Percentiles rank a stretch among this genome's conserved stretches.
These are phyloP conservation scores for Podotricha telesiphe DNA, from an alignment of 2,888 invertebrate genomes.

Conservation along the genomic window DNA sequence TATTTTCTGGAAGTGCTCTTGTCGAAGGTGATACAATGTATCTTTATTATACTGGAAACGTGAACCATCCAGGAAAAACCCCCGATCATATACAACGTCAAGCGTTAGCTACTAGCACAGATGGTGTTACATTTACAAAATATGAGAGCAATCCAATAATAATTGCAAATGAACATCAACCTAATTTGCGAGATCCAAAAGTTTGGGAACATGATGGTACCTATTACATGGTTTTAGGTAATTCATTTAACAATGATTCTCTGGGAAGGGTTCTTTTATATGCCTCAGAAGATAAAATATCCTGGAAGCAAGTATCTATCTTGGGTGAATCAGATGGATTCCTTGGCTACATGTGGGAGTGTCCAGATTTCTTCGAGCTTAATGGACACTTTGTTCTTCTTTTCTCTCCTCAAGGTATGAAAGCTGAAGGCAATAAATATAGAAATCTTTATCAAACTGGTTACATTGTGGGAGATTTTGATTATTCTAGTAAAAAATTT, in stretches of 20 bases:
- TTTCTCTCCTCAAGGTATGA: conserved; percentile 73
- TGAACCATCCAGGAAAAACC: conserved; percentile 54
- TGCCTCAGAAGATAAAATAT: conserved; percentile 60
- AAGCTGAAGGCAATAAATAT: conserved; percentile 62
- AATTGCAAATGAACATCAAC: conserved; percentile 57
- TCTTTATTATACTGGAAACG: conserved; percentile 70
- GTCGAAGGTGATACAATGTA: conserved; percentile 64
- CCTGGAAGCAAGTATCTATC: conserved; percentile 60
- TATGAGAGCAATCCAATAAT: conserved; percentile 66
- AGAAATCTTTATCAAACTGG: conserved; percentile 70
- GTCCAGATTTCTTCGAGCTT: conserved; percentile 78
- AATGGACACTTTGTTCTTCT: conserved; percentile 64
- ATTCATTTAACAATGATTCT: conserved; percentile 59
- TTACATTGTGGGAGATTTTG: conserved; percentile 72
- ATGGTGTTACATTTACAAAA: conserved; percentile 66
- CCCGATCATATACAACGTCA: conserved; percentile 63
- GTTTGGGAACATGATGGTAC: conserved; percentile 66
- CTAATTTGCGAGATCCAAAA: conserved; percentile 78
- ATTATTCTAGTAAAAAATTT: conserved; percentile 59
- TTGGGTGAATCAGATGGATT: conserved; percentile 63
- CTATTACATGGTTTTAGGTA: conserved; percentile 75
- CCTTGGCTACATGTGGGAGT: conserved; percentile 78
- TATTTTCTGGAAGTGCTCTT: conserved; percentile 78
- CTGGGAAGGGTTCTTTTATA: conserved; percentile 66
- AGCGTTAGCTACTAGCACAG: conserved; percentile 62